A percentile compares a stretch with the other conserved stretches of the same genome.
phyloP scores from a whole-genome alignment of 2,113 vertebrate genomes.

The Gasterosteus aculeatus region DNA sequence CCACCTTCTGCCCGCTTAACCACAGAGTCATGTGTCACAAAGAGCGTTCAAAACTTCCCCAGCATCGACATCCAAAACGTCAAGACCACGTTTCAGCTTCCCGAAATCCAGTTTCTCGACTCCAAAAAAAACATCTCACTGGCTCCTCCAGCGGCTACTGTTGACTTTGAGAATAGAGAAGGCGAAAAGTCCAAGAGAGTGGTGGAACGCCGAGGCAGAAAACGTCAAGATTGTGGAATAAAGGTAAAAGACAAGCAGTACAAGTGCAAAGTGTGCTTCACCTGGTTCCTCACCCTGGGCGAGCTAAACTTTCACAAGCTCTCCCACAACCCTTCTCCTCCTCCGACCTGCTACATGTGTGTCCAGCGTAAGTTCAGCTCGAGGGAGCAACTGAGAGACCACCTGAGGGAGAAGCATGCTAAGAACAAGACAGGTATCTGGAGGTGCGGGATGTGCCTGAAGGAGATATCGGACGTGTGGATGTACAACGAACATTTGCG shows the following conservation, averaged over 20 bases:
- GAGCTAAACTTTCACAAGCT: constrained; percentile 96
- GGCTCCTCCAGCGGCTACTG: constrained; percentile 32
- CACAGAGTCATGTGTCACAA: constrained; percentile 46
- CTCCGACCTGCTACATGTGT: constrained; percentile 98
- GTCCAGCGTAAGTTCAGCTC: constrained; percentile 97
- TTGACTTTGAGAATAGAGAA: constrained; percentile 45
- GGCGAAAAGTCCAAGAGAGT: constrained; percentile 71
- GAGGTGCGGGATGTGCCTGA: constrained; percentile 97
- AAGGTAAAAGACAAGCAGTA: constrained; percentile 90
- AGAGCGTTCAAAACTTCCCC: constrained; percentile 72
- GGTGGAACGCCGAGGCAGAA: constrained; percentile 77
- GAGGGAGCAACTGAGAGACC: constrained; percentile 91
- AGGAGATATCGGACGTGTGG: constrained; percentile 95
- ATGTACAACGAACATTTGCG: constrained; percentile 98
- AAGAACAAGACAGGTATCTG: constrained; percentile 92
- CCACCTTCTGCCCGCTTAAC: constrained; percentile 67
- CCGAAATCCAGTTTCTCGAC: constrained; percentile 83
- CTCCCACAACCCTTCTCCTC: constrained; percentile 93
- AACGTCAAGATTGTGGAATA: constrained; percentile 74
- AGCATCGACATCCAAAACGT: constrained; percentile 84
- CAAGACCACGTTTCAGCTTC: constrained; percentile 83
- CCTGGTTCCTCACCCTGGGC: constrained; percentile 91
- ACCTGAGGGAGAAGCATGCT: constrained; percentile 92
- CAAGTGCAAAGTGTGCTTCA: constrained; percentile 97
- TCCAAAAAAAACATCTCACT: constrained; percentile 76